Evolutionary conservation across 2,113 vertebrate genomes (phyloP), one percentile per base, ranked within the genome.

Genomic region (Muntiacus muntjak): DNA sequence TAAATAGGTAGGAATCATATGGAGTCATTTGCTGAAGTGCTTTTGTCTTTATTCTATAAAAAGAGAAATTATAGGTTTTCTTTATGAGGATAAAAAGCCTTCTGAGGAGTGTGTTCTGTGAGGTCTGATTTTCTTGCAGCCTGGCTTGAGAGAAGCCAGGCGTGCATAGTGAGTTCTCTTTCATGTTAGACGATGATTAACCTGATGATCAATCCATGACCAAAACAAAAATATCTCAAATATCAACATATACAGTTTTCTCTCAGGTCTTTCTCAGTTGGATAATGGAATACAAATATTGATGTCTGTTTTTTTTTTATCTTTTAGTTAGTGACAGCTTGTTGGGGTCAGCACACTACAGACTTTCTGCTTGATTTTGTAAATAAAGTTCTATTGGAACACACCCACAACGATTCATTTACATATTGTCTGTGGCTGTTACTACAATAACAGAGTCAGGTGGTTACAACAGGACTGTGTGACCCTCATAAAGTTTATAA

Each of bases 311-410:
- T 15, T 50, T 58, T 50, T 67, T 97, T 87, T 33, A 89, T 45
- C 62, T 79, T 58, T 64, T n/a, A 74, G 67, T 90, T 64, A 71
- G 19, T 97, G 54, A 93, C 33, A 58, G 10, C 47, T 92, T 94
- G 33, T 30, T 58, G 4, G 60, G 13, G 15, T 62, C n/a, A 52
- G 60, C 28, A 95, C 83, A 97, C 43, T 60, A 2, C 8, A 71
- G 25, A 95, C 19, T 76, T 25, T 67, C 54, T 40, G 25, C 6
- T 47, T 96, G 19, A 36, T 87, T 89, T 97, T 97, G 21, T 84
- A 91, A 92, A 95, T 86, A 78, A 89, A 90, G 13, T 90, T 78
- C 94, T 96, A 78, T 79, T 91, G 54, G 50, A 55, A 96, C 40
- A 81, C 15, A 76, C 17, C 4, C 25, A 62, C 26, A 74, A 28